A percentile compares a stretch with the other conserved stretches of the same genome.
Conservation (phyloP, 2,113 vertebrate species). For the Solea senegalensis region DNA sequence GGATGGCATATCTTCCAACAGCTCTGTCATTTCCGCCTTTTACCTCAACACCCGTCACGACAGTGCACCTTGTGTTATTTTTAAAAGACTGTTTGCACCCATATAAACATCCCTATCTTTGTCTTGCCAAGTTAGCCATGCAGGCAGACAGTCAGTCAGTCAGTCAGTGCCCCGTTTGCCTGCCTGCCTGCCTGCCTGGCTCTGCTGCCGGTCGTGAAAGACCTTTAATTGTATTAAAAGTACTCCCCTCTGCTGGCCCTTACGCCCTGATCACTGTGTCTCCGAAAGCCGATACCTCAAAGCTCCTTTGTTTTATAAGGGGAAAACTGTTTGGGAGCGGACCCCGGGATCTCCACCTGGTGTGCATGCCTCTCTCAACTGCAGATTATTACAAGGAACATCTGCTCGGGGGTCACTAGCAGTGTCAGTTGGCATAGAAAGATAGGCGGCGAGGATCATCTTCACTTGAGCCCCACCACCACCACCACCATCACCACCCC, state of each 20-base stretch:
- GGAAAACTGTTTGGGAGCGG: slow-evolving; percentile 73
- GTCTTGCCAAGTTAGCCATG: slow-evolving; percentile 44
- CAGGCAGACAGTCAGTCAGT: slow-evolving; percentile 37
- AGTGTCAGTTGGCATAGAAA: slow-evolving; percentile 78
- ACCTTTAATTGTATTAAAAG: slow-evolving; percentile 83
- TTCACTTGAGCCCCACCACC: slow-evolving; percentile 68
- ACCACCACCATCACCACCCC: slow-evolving; percentile 22
- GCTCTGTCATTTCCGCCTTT: slow-evolving; percentile 50
- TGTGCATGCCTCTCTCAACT: slow-evolving; percentile 82
- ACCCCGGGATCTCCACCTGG: slow-evolving; percentile 81
- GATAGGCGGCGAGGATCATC: slow-evolving; percentile 73
- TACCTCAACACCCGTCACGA: slow-evolving; percentile 38
- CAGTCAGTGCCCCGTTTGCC: slow-evolving; percentile 23
- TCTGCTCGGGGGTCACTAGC: slow-evolving; percentile 82
- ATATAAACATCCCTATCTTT: slow-evolving; percentile 57
- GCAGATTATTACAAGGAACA: slow-evolving; percentile 84
- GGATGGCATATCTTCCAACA: slow-evolving; percentile 51
- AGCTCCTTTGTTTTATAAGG: slow-evolving; percentile 83
- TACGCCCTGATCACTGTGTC: slow-evolving; percentile 78
- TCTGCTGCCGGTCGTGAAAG: slow-evolving; percentile 70
- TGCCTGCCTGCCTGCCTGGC: slow-evolving; percentile 48
- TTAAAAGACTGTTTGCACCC: slow-evolving; percentile 54
- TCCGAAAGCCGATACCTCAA: slow-evolving; percentile 82
- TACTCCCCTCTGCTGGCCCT: slow-evolving; percentile 70
- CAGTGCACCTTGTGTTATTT: slow-evolving; percentile 46